These are phyloP conservation scores for Heterodera filipjevi DNA, from an alignment of 2,888 invertebrate genomes.

Conservation along the genomic window DNA sequence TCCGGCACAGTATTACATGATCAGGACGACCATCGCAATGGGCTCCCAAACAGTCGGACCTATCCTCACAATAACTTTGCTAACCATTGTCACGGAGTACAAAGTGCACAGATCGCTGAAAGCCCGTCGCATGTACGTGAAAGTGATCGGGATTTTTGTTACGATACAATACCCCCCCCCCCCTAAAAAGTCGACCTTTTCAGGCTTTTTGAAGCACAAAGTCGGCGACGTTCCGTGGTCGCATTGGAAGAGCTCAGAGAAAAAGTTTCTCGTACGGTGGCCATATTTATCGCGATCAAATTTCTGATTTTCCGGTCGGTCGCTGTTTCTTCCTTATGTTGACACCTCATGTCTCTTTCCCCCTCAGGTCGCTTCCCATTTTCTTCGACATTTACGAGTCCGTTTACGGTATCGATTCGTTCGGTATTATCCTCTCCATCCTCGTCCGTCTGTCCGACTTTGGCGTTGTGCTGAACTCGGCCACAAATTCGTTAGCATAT, in stretches of 20 bases:
- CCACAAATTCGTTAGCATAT: slow-evolving; percentile 63
- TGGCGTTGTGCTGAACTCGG: slow-evolving; percentile 60
- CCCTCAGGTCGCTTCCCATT: slow-evolving; percentile 58
- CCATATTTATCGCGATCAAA: slow-evolving; percentile 62
- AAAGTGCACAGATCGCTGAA: slow-evolving; percentile 54
- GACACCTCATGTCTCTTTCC: not conserved
- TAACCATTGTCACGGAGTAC: slow-evolving; percentile 61
- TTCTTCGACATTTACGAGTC: slow-evolving; percentile 63
- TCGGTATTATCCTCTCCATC: slow-evolving; percentile 55
- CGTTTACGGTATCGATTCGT: slow-evolving; percentile 59
- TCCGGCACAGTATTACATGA: slow-evolving; percentile 25
- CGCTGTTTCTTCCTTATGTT: not conserved
- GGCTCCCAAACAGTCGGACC: slow-evolving; percentile 56
- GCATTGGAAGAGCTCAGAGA: slow-evolving; percentile 58
- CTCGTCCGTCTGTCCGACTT: slow-evolving; percentile 62
- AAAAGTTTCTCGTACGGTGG: slow-evolving; percentile 57
- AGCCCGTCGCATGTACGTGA: slow-evolving; percentile 55
- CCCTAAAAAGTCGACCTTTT: too few species aligned
- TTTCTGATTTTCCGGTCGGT: slow-evolving; percentile 56
- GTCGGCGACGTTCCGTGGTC: slow-evolving; percentile 55
- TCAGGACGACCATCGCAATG: slow-evolving; percentile 26
- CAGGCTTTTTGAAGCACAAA: slow-evolving; percentile 61
- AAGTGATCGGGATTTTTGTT: not conserved
- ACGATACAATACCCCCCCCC: slow-evolving; percentile 3
- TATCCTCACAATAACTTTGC: slow-evolving; percentile 53